A percentile compares a stretch with the other conserved stretches of the same genome.
Evolutionary conservation across 1,140 invertebrate genomes (phyloP).

Genomic region (Zaprionus lachaisei): DNA sequence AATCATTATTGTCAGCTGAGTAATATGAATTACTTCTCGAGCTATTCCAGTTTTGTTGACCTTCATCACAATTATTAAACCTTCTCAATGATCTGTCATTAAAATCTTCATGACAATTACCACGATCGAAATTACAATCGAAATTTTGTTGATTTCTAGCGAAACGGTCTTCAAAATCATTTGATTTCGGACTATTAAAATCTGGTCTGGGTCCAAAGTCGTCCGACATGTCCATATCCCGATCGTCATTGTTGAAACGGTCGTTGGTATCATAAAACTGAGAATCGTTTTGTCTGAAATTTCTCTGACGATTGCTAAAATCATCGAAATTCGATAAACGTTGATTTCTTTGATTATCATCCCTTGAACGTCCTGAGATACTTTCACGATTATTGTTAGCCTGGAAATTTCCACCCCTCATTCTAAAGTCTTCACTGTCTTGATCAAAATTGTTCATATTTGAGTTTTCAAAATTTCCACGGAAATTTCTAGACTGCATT

Average conservation of each 20-base stretch:
- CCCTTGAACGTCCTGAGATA: not conserved
- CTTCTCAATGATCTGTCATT: slow-evolving; percentile 5
- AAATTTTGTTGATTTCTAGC: slow-evolving; percentile 4
- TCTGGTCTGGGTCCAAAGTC: not conserved
- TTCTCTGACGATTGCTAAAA: not conserved
- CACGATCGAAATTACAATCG: slow-evolving; percentile 21
- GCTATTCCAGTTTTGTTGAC: slow-evolving; percentile 12
- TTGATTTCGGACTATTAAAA: not conserved
- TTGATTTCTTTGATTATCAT: not conserved
- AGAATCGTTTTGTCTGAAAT: not conserved
- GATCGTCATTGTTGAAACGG: not conserved
- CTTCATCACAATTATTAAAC: not conserved
- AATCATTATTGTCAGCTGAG: not conserved
- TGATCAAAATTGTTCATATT: not conserved
- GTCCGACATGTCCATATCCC: not conserved
- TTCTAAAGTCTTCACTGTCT: not conserved
- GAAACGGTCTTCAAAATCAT: slow-evolving; percentile 1
- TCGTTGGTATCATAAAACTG: not conserved
- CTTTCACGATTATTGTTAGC: not conserved
- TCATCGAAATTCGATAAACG: slow-evolving; percentile 5
- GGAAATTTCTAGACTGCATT: not conserved
- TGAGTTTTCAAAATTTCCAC: not conserved
- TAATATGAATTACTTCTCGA: not conserved
- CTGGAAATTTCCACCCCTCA: not conserved
- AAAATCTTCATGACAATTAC: slow-evolving; percentile 23